Conservation (phyloP, 2,797 vertebrate species). For the Thunnus albacares region DNA sequence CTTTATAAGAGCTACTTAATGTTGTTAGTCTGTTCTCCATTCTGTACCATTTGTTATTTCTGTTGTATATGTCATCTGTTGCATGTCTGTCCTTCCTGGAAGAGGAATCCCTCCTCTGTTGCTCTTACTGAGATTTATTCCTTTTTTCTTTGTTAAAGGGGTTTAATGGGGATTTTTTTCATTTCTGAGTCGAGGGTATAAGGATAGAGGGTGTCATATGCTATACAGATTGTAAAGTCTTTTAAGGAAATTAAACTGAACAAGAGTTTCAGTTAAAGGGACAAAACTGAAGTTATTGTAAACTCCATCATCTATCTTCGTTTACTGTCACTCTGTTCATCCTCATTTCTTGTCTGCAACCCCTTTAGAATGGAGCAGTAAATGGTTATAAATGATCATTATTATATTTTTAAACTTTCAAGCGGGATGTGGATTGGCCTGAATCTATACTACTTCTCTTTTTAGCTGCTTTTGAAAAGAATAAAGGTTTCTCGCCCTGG, state of each 20-base stretch:
- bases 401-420: conserved; percentile 21
- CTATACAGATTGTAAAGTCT: no score
- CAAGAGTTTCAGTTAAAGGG: no score
- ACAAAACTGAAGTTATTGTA: background rate
- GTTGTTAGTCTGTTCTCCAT: background rate
- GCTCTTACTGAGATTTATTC: no score
- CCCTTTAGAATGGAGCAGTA: background rate
- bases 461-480: conserved; percentile 22
- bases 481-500: conserved; percentile 27
- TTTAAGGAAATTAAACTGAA: background rate
- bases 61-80: background rate
- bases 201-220: no score
- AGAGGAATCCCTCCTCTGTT: background rate
- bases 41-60: background rate
- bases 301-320: no score
- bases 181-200: background rate
- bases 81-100: background rate
- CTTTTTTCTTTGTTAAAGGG: background rate
- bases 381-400: conserved; percentile 7
- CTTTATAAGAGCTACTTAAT: background rate
- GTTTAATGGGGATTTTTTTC: background rate
- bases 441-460: conserved; percentile 11
- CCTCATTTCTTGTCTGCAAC: background rate
- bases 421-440: conserved; percentile 19
- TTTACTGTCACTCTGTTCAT: background rate